These are phyloP conservation scores for Drosophila cracens DNA, from an alignment of 2,888 invertebrate species.

Conservation along the genomic window DNA sequence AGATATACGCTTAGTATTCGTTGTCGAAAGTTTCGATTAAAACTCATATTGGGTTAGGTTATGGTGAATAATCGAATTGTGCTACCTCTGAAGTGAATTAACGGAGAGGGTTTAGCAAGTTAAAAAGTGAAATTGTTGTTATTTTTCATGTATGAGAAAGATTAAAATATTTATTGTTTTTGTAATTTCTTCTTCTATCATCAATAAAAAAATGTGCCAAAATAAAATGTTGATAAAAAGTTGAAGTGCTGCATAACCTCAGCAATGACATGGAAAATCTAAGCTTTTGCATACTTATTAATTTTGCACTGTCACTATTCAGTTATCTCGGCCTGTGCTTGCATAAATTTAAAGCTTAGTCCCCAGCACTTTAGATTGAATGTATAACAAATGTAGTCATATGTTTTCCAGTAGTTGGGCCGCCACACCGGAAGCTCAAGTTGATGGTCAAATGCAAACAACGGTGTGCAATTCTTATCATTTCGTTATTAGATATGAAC, in stretches of 20 bases:
- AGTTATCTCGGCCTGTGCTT: slow-evolving; percentile 2
- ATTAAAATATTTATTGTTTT: background rate
- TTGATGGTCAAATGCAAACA: slow-evolving; percentile 21
- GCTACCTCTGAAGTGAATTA: background rate
- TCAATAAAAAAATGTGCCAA: background rate
- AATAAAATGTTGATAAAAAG: background rate
- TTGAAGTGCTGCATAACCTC: background rate
- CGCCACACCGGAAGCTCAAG: slow-evolving; percentile 22
- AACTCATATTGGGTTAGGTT: background rate
- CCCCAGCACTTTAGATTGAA: slow-evolving; percentile 33
- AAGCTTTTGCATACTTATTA: background rate
- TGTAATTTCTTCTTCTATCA: background rate
- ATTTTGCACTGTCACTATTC: background rate
- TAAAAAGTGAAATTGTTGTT: background rate
- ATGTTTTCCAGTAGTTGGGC: background rate
- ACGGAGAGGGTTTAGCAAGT: background rate
- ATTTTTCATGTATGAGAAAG: background rate
- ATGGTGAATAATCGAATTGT: background rate
- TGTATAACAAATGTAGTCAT: slow-evolving; percentile 16
- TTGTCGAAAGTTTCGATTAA: background rate
- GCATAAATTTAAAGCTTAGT: slow-evolving; percentile 1
- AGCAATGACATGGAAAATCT: background rate
- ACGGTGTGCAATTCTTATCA: slow-evolving; percentile 18
- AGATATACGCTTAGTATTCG: background rate
- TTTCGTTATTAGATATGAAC: slow-evolving; percentile 6